Conservation (phyloP, 2,797 vertebrate genomes). For the Acanthiza pusilla region DNA sequence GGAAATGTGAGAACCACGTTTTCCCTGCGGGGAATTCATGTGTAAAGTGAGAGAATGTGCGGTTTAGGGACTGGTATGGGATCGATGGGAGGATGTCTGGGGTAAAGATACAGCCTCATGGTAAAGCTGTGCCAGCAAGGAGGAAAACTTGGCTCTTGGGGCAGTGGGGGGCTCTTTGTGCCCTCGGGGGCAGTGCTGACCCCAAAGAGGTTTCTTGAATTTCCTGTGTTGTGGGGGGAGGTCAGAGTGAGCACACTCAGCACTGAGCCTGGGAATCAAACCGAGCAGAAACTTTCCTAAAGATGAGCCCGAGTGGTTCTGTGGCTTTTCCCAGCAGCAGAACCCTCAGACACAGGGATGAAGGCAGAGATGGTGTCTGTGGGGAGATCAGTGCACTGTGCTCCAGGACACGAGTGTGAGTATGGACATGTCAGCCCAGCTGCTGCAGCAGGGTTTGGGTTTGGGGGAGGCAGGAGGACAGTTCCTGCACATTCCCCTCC, state of each 20-base stretch:
- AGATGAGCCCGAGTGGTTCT: not conserved
- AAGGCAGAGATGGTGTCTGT: not conserved
- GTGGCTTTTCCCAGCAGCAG: not conserved
- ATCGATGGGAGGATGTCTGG: not conserved
- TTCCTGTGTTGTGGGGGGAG: not conserved
- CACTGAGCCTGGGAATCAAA: not conserved
- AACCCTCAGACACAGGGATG: not conserved
- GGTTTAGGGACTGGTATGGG: not conserved
- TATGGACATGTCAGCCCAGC: not conserved
- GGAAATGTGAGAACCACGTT: not conserved
- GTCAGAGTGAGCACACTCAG: not conserved
- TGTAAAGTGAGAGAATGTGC: not conserved
- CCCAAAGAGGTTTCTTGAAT: not conserved
- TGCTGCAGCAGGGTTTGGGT: not conserved
- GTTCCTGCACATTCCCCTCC: not conserved
- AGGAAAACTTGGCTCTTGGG: not conserved
- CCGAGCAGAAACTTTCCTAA: not conserved
- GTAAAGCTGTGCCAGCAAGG: not conserved
- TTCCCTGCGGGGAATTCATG: accelerated
- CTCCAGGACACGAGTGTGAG: accelerated
- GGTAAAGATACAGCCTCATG: accelerated
- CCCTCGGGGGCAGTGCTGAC: too few species aligned
- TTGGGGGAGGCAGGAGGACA: not conserved
- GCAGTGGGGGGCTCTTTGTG: not conserved
- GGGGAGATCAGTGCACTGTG: not conserved